Conservation (phyloP, 2,113 vertebrate genomes). For the Phrynosoma blainvillii region DNA sequence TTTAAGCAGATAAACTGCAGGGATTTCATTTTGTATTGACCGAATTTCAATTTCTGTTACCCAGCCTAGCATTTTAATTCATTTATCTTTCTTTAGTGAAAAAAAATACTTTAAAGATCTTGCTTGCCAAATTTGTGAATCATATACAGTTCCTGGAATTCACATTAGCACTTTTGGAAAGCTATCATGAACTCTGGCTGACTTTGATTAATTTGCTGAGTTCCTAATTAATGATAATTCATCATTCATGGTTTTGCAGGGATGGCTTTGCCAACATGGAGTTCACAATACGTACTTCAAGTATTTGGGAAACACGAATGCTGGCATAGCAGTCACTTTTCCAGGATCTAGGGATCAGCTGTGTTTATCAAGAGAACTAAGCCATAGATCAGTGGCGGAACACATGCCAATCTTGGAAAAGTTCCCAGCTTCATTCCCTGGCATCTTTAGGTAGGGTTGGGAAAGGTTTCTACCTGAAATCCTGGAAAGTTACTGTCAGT, state of each 20-base stretch:
- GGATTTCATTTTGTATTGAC: neutral
- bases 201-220: constrained; percentile 11
- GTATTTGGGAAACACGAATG: neutral
- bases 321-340: too few species aligned
- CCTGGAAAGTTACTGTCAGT: neutral
- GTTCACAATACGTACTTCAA: neutral
- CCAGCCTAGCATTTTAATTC: neutral
- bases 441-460: neutral
- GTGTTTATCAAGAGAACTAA: neutral
- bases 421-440: neutral
- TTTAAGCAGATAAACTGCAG: neutral
- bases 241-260: neutral
- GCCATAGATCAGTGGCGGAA: neutral
- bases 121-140: constrained; percentile 22
- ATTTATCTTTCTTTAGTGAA: neutral
- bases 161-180: neutral
- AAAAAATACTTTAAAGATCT: neutral
- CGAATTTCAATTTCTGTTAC: neutral
- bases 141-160: constrained; percentile 5
- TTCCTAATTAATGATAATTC: neutral
- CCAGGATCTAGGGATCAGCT: neutral
- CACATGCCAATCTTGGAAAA: neutral
- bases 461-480: neutral
- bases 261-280: neutral
- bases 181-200: constrained; percentile 14